These are phyloP conservation scores for Alentia gelatinosa DNA, from an alignment of 2,888 invertebrate genomes.

Conservation along the genomic window DNA sequence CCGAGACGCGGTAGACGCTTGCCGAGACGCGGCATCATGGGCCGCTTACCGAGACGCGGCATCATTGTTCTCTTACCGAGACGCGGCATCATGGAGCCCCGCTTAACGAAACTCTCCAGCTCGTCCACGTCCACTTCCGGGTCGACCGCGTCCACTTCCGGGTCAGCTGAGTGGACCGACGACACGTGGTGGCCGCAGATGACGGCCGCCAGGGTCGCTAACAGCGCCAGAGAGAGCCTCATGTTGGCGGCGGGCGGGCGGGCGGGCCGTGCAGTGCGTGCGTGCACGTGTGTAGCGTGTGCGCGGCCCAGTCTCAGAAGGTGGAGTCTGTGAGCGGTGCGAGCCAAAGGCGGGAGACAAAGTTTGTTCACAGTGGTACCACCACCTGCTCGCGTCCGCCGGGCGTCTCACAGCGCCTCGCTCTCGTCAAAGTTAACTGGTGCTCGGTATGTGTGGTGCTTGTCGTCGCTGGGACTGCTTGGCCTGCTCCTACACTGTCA, in stretches of 20 bases:
- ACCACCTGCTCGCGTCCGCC: too few species aligned
- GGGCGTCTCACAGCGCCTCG: too few species aligned
- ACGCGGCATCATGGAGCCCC: constrained; percentile 32
- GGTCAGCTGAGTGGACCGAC: neutral
- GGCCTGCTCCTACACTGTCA: too few species aligned
- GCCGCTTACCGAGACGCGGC: constrained; percentile 1
- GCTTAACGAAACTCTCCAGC: neutral
- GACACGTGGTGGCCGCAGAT: neutral
- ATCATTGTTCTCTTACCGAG: neutral
- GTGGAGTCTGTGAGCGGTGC: neutral
- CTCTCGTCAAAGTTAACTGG: too few species aligned
- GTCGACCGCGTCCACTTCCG: neutral
- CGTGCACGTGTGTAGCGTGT: neutral
- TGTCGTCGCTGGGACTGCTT: neutral
- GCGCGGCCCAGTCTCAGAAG: neutral
- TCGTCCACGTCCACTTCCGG: neutral
- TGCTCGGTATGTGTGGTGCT: too few species aligned
- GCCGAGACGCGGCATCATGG: neutral
- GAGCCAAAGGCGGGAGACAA: neutral
- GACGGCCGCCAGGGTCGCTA: neutral
- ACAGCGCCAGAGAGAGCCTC: neutral
- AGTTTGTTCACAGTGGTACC: too few species aligned
- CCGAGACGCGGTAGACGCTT: constrained; percentile 3
- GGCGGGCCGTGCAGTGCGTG: neutral
- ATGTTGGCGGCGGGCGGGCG: neutral